A percentile compares a stretch with the other conserved stretches of the same genome.
Evolutionary conservation across 2,797 vertebrate species (phyloP).

Genomic region (Allochrocebus solatus): DNA sequence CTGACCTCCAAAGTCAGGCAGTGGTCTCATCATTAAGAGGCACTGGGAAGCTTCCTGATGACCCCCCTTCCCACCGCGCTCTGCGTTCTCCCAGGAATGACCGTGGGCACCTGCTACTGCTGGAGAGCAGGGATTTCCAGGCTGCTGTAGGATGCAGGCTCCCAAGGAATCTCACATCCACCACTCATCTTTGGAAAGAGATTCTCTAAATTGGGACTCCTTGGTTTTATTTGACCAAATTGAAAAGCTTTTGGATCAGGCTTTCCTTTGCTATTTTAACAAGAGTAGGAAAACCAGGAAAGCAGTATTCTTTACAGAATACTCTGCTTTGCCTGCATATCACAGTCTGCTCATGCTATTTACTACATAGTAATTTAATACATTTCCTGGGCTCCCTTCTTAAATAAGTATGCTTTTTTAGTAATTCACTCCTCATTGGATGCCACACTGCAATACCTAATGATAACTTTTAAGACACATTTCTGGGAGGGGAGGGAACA

Average conservation of each 20-base stretch:
- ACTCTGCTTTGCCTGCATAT: neutral
- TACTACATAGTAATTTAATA: neutral
- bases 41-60: fast-evolving
- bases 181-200: neutral
- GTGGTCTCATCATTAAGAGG: neutral
- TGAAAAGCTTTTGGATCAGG: neutral
- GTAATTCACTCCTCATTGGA: neutral
- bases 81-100: neutral
- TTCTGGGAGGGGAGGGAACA: neutral
- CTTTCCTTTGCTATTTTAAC: neutral
- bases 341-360: neutral
- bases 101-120: neutral
- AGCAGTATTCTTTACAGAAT: neutral
- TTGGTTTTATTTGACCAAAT: neutral
- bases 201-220: neutral
- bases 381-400: neutral
- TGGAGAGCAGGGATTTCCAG: neutral
- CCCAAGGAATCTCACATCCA: neutral
- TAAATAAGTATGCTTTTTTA: neutral
- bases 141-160: fast-evolving
- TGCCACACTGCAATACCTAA: neutral
- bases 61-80: fast-evolving
- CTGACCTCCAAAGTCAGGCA: neutral
- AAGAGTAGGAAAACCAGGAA: neutral
- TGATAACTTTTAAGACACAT: neutral